Evolutionary conservation across 92 coral and sea anemone species (phyloP), one percentile per base, ranked within the genome.

Genomic region (Plumapathes pennacea): DNA sequence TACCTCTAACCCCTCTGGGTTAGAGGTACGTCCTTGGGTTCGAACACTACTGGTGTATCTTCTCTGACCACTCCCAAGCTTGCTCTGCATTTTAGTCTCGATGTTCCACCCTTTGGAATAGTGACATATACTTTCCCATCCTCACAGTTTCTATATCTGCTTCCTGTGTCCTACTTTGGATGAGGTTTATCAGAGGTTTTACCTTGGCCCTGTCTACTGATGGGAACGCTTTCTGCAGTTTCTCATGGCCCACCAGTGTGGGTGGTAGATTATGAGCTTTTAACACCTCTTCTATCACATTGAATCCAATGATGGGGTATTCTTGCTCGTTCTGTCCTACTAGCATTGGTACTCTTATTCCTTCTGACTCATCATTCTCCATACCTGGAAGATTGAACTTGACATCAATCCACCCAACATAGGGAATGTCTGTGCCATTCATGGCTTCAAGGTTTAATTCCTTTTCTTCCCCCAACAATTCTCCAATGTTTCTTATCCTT

Each of bases 371-470:
- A 32, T 51, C 45, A 24, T 38, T 52, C 10, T 64, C 57, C 9
- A 29, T 54, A 34, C 72, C 72, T 49, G 40, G 37, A 32, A 76
- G 51, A 21, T 67, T 51, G 45, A 83, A 83, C 31, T 54, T 50
- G 42, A 55, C 55, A 29, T 76, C 78, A 18, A 76, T 74, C 76
- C 84, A 76, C 5, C 84, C 80, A 24, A 51, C 44, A 32, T 69
- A 62, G 28, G 84, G 89, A 34, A 69, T 68, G 45, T 39, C 48
- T 3, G 84, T 76, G 26, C 85, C 90, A 64, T 76, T 64, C 29
- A 78, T 64, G 13, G 90, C 85, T 52, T 83, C 75, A 22, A 77
- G 12, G 25, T 48, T 43, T n/a, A 76, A 39, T 32, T 60, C 74
- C 20, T 15, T 19, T 28, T 59, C 74, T 9, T 19, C 75, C 36